Base-by-base conservation (phyloP, 2,888 invertebrate species). In the Stegophylla sp. region DNA sequence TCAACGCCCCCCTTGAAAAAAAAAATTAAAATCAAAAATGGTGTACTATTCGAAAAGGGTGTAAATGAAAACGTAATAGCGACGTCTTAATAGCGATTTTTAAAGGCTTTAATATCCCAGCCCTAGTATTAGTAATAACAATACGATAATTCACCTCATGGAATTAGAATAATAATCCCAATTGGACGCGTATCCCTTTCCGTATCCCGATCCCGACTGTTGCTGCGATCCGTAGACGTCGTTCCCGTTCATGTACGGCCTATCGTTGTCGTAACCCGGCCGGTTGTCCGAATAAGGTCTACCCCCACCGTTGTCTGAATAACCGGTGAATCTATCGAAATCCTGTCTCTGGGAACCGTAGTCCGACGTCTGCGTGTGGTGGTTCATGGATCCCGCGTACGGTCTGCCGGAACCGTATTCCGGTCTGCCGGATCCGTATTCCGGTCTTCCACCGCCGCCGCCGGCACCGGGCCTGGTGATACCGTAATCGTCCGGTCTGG, bases 151-250 rank as follows among this genome's bases (percentile, higher is more conserved):
- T 67, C 20, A 79, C 79, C 79, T 71, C 79, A 69, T 77, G 3
- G 67, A 61, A 48, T 79, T 79, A 1, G 79, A 71, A 41, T 79
- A 56, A 79, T 79, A 79, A 15, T 79, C 71, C 79, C 79, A 79
- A 71, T 79, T 79, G 0, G 79, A 79, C 23, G 79, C 79, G 59
- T 79, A 79, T 61, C 79, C 79, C 61, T 79, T 79, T 51, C n/a
- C 69, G 17, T 79, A 61, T 48, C 77, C 69, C n/a, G 69, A 41
- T 12, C 69, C 23, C 34, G 61, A 61, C 23, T 66, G 64, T 17
- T 63, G 63, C 4, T 34, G 48, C 10, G 76, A 79, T 41, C 69
- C 79, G 23, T 79, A 79, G 1, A 66, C 53, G 23, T 75, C 75
- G n/a, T 69, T 71, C 34, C 69, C 71, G 20, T 79, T 61, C 28